phyloP scores from a whole-genome alignment of 1,140 invertebrate genomes.

The Hycleus phaleratus region DNA sequence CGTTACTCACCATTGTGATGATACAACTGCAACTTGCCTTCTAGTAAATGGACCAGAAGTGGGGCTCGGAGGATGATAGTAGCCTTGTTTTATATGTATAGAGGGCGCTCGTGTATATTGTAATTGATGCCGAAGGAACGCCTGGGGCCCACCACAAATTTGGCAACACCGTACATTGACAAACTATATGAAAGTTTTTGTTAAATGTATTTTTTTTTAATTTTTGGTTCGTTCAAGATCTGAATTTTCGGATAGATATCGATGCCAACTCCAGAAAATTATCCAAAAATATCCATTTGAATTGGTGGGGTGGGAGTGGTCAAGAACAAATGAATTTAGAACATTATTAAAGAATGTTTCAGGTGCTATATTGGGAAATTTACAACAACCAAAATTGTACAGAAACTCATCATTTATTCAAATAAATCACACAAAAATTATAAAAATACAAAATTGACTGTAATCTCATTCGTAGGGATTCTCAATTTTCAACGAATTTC shows the following conservation, averaged over 20 bases:
- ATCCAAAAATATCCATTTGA: conserved; percentile 10
- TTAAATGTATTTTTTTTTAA: too few relatives aligned
- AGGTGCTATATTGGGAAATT: conserved; percentile 7
- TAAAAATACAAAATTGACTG: background rate
- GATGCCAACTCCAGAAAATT: conserved; percentile 8
- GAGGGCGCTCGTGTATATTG: conserved; percentile 50
- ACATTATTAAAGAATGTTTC: conserved; percentile 12
- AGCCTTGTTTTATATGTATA: conserved; percentile 64
- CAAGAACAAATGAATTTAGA: conserved; percentile 17
- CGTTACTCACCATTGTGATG: conserved; percentile 55
- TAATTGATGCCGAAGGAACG: conserved; percentile 28
- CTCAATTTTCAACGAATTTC: conserved; percentile 3
- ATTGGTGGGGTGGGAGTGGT: conserved; percentile 11
- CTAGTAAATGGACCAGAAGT: conserved; percentile 58
- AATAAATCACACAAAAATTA: background rate
- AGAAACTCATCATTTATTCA: background rate
- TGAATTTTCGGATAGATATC: background rate
- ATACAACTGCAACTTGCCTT: conserved; percentile 55
- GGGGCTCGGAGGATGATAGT: conserved; percentile 54
- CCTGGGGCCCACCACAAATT: conserved; percentile 16
- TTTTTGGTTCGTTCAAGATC: background rate
- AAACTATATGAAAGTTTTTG: conserved; percentile 2
- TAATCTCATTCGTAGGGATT: conserved; percentile 3
- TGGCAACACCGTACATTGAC: conserved; percentile 2
- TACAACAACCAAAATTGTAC: too few relatives aligned